Conservation (phyloP, 2,888 invertebrate genomes). For the Pheosia gnoma region DNA sequence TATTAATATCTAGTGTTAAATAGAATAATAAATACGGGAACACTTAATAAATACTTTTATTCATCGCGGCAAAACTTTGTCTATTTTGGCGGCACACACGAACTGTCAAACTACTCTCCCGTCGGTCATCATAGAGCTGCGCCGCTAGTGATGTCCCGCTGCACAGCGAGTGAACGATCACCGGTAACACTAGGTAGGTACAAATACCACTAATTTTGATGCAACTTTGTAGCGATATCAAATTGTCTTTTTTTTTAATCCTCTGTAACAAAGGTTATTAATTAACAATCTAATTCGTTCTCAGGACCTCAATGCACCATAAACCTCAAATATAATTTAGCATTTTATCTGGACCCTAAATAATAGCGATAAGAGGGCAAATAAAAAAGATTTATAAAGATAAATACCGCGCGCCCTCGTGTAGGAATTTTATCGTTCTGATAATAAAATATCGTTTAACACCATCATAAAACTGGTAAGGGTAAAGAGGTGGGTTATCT, state of each 20-base stretch:
- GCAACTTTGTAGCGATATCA: background rate
- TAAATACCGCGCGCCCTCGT: slow-evolving; percentile 58
- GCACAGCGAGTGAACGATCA: too few species aligned
- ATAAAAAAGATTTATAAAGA: slow-evolving; percentile 73
- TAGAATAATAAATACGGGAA: too few species aligned
- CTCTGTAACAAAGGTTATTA: slow-evolving; percentile 22
- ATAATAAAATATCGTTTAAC: slow-evolving; percentile 78
- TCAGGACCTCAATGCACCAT: slow-evolving; percentile 34
- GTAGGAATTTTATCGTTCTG: slow-evolving; percentile 66
- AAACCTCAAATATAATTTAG: slow-evolving; percentile 42
- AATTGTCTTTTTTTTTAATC: slow-evolving; percentile 8
- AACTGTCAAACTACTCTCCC: too few species aligned
- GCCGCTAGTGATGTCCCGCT: too few species aligned
- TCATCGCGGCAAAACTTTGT: too few species aligned
- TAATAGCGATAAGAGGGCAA: slow-evolving; percentile 74
- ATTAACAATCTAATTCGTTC: slow-evolving; percentile 37
- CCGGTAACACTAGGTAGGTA: too few species aligned
- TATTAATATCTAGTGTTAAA: too few species aligned
- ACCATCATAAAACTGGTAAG: slow-evolving; percentile 61
- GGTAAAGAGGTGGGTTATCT: slow-evolving; percentile 56
- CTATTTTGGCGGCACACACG: too few species aligned
- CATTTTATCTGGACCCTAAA: slow-evolving; percentile 73
- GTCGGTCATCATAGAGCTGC: too few species aligned
- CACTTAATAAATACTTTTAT: too few species aligned
- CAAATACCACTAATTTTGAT: background rate